A percentile compares a stretch with the other conserved stretches of the same genome.
These are phyloP conservation scores for Diadumene lineata DNA, from an alignment of 92 coral and sea anemone species.

Conservation along the genomic window DNA sequence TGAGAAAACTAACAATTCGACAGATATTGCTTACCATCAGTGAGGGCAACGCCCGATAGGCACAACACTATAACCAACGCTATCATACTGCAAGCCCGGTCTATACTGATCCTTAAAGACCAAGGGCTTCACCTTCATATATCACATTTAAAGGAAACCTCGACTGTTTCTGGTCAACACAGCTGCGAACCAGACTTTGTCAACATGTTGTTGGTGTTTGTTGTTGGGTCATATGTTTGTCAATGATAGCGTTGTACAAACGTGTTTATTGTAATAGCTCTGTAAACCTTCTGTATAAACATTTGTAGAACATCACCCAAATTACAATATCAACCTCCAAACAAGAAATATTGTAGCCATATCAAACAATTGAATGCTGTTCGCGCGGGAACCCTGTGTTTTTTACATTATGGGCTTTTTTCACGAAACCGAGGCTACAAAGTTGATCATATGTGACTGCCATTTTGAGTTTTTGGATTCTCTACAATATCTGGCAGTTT, in stretches of 20 bases:
- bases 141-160: neutral
- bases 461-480: too few species aligned
- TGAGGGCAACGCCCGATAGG: constrained; percentile 6
- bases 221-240: neutral
- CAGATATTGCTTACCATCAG: constrained; percentile 2
- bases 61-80: neutral
- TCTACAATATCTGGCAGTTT: too few species aligned
- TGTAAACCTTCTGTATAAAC: neutral
- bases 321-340: neutral
- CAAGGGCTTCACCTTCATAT: neutral
- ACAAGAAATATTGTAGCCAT: neutral
- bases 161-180: neutral
- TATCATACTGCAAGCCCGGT: neutral
- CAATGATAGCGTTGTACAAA: neutral
- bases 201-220: neutral
- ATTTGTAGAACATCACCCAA: neutral
- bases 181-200: neutral
- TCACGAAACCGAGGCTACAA: too few species aligned
- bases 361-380: too few species aligned
- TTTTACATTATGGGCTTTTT: too few species aligned
- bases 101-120: neutral
- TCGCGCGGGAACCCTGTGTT: too few species aligned
- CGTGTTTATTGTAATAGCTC: neutral
- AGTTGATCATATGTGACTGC: too few species aligned
- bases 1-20: too few species aligned